A percentile compares a stretch with the other conserved stretches of the same genome.
Evolutionary conservation across 2,113 vertebrate genomes (phyloP).

Genomic region (Dasyprocta punctata): DNA sequence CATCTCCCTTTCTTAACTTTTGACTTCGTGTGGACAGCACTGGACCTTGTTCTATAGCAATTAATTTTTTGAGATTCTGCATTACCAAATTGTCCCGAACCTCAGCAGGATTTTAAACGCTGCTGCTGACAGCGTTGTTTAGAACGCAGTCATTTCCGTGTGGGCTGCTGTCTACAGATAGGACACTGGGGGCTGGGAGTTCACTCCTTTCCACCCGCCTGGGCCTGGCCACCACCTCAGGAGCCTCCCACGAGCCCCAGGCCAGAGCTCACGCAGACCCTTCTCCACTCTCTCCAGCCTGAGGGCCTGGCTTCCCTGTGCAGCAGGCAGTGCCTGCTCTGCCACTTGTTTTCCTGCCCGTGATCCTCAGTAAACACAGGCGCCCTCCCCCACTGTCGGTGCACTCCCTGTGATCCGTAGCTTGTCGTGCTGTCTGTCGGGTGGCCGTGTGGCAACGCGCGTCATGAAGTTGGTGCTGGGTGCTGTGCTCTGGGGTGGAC

Average conservation of each 20-base stretch:
- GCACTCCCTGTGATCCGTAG: not conserved
- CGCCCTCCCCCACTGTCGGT: not conserved
- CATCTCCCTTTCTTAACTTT: not conserved
- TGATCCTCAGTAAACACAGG: no score
- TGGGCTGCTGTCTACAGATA: not conserved
- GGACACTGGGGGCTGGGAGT: not conserved
- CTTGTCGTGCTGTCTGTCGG: no score
- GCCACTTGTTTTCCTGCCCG: not conserved
- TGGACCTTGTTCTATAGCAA: not conserved
- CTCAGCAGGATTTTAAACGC: not conserved
- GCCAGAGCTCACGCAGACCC: not conserved
- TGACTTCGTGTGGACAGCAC: not conserved
- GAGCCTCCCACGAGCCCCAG: no score
- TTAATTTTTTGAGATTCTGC: not conserved
- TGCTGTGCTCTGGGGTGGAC: not conserved
- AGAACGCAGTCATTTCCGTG: not conserved
- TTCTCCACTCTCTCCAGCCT: not conserved
- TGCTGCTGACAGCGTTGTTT: not conserved
- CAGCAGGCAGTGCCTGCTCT: not conserved
- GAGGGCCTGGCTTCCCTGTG: not conserved
- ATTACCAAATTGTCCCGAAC: not conserved
- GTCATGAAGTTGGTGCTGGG: not conserved
- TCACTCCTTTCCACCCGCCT: not conserved
- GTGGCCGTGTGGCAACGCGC: no score
- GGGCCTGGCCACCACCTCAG: no score